phyloP scores from a whole-genome alignment of 2,113 vertebrate genomes.

The Amazona vittata region DNA sequence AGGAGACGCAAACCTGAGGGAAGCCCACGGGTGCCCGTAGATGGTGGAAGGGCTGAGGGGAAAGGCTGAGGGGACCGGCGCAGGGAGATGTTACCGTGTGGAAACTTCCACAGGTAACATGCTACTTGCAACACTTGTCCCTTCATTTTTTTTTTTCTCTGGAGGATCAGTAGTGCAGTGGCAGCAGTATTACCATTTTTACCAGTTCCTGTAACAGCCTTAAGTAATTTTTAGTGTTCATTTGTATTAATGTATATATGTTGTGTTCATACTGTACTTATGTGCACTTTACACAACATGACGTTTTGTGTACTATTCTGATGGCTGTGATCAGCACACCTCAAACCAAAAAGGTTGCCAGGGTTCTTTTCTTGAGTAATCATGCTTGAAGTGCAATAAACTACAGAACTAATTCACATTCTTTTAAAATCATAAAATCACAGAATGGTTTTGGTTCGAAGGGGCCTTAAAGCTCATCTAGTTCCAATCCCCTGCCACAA shows the following conservation, averaged over 20 bases:
- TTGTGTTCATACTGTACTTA: not conserved
- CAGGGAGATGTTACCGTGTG: not conserved
- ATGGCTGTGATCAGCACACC: not conserved
- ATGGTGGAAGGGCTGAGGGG: rapidly evolving
- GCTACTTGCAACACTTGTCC: rapidly evolving
- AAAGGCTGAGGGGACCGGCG: not conserved
- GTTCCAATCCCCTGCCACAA: not conserved
- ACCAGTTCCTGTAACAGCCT: rapidly evolving
- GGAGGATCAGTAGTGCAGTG: not conserved
- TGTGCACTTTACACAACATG: rapidly evolving
- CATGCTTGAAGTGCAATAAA: not conserved
- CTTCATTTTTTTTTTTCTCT: not conserved
- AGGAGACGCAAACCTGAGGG: rapidly evolving
- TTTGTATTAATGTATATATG: not conserved
- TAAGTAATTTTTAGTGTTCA: rapidly evolving
- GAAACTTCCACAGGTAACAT: rapidly evolving
- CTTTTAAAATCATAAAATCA: not conserved
- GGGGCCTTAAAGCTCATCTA: not conserved
- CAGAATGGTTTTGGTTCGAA: not conserved
- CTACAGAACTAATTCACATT: not conserved
- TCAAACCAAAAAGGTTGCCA: not conserved
- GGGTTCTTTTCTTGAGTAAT: not conserved
- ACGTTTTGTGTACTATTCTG: not conserved
- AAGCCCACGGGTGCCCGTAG: not conserved
- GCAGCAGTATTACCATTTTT: not conserved